A percentile compares a stretch with the other conserved stretches of the same genome.
Evolutionary conservation across 2,888 invertebrate genomes (phyloP).

Genomic region (Clepsis dumicolana): DNA sequence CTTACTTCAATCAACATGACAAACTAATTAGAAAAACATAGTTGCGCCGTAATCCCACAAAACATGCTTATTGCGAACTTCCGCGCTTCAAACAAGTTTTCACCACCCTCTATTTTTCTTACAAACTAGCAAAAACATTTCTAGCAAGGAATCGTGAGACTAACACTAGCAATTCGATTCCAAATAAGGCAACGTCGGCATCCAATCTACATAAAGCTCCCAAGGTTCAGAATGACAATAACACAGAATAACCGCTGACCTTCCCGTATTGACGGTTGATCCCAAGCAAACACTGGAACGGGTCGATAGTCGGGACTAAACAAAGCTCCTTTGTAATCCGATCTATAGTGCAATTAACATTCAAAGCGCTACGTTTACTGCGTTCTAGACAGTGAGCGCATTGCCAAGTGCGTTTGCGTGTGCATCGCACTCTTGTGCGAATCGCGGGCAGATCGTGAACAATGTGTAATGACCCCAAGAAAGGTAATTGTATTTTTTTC

Average conservation of each 20-base stretch:
- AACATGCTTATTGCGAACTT: neutral
- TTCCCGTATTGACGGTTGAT: conserved; percentile 54
- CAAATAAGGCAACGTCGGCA: conserved; percentile 37
- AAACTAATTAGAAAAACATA: neutral
- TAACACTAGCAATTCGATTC: conserved; percentile 38
- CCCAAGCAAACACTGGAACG: conserved; percentile 57
- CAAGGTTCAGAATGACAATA: conserved; percentile 44
- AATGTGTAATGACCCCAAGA: neutral
- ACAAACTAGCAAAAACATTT: conserved; percentile 25
- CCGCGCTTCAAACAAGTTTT: neutral
- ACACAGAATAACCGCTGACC: conserved; percentile 51
- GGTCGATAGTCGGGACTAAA: conserved; percentile 54
- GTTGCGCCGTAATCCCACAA: neutral
- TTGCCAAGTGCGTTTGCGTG: conserved; percentile 47
- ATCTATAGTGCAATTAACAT: conserved; percentile 64
- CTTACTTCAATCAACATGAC: neutral
- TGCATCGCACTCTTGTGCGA: neutral
- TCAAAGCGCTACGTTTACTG: conserved; percentile 57
- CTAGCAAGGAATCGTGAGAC: conserved; percentile 30
- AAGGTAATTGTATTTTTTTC: too few relatives aligned
- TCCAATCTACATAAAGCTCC: conserved; percentile 38
- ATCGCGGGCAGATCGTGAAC: neutral
- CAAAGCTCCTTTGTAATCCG: conserved; percentile 61
- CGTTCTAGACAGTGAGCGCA: conserved; percentile 48
- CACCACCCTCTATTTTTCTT: neutral